Evolutionary conservation across 1,140 invertebrate species (phyloP), one percentile per base, ranked within the genome.

Genomic region (Dendrolimus kikuchii): DNA sequence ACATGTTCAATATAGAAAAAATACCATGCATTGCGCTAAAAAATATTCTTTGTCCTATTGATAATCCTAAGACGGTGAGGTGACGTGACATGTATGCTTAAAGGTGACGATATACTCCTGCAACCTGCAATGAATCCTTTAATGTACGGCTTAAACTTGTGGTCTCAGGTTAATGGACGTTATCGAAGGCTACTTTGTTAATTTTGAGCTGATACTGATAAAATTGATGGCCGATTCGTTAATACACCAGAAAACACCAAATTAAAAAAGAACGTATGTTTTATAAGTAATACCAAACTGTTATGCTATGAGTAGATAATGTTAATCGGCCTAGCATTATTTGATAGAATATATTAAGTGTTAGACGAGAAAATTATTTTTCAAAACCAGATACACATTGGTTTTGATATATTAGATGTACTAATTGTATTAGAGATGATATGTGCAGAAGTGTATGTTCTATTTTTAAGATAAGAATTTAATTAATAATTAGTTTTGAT

Each of bases 151-250:
- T 71, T 58, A 68, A 74, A 73, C 64, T 71, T 86, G 82, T 86
- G 82, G 82, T 86, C 80, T 86, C 82, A 59, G 66, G 80, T 86
- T 86, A 86, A 82, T 81, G 66, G 53, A 78, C 74, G 66, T 81
- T 78, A 81, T 77, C 69, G 66, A 74, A 69, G 60, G 59, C 77
- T 83, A 82, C 79, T 60, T 60, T 74, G 78, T 86, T 83, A 82
- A 81, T 79, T 80, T 79, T 55, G 76, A 78, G 71, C 71, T 77
- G 71, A 75, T 77, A 76, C 65, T 75, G 64, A 62, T 67, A 66
- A 55, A 62, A 72, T 76, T 50, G 55, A 71, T 81, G 76, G 74
- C 74, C 73, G 73, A 73, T 68, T 59, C 59, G 76, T 82, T 85
- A 82, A 78, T 78, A 77, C 74, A 85, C 79, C 81, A 74, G 61